These are phyloP conservation scores for Esox niger DNA, from an alignment of 2,113 vertebrate genomes.

Conservation along the genomic window DNA sequence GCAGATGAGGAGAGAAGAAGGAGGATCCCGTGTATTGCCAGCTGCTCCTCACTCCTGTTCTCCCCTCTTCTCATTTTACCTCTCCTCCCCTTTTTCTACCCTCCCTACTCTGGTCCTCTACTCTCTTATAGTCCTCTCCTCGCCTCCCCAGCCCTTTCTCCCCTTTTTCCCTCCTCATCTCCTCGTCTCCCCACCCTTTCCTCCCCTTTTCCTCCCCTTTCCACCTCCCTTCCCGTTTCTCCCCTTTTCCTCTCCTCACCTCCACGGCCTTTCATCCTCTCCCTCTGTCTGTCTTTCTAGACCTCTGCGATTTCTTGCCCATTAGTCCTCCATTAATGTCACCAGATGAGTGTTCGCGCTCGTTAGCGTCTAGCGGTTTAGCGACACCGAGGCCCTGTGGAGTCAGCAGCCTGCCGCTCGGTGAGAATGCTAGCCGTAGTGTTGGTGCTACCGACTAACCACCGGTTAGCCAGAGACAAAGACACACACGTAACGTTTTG, in stretches of 20 bases:
- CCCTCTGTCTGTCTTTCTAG: neutral
- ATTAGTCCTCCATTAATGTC: slow-evolving; percentile 66
- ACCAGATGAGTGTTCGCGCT: slow-evolving; percentile 53
- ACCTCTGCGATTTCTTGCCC: slow-evolving; percentile 47
- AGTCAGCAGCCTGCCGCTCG: slow-evolving; percentile 49
- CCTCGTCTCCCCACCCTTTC: neutral
- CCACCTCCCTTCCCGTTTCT: neutral
- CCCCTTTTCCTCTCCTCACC: neutral
- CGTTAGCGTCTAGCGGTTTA: slow-evolving; percentile 50
- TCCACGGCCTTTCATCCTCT: neutral
- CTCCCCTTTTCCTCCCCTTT: neutral
- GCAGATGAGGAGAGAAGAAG: slow-evolving; percentile 46
- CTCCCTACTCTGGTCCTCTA: neutral
- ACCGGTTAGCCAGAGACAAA: slow-evolving; percentile 18
- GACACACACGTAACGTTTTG: neutral
- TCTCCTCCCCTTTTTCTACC: neutral
- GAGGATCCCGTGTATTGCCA: neutral
- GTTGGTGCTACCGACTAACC: slow-evolving; percentile 38
- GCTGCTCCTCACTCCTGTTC: neutral
- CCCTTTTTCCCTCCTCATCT: neutral
- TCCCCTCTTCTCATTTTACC: neutral
- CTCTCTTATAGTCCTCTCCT: neutral
- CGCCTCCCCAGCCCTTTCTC: neutral
- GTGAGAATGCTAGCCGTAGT: slow-evolving; percentile 30
- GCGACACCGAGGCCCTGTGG: slow-evolving; percentile 19